phyloP scores from a whole-genome alignment of 2,888 invertebrate species.

The Emmelina monodactyla region DNA sequence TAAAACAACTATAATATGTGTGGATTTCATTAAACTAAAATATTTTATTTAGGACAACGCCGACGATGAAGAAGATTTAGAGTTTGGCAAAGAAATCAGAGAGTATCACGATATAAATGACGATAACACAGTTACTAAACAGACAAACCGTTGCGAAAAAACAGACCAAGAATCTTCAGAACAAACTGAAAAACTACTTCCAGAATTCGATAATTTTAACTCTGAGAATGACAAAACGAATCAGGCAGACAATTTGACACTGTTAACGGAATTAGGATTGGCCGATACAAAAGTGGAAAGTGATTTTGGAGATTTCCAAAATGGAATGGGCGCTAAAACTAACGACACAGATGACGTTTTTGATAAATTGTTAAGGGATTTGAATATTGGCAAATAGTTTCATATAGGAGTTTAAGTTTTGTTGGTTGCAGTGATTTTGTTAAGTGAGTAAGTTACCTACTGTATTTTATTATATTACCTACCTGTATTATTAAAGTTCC shows the following conservation, averaged over 20 bases:
- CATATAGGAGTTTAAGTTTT: not conserved
- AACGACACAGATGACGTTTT: slow-evolving; percentile 43
- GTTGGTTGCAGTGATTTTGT: too few species aligned
- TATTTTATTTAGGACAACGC: slow-evolving; percentile 37
- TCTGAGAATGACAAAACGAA: slow-evolving; percentile 15
- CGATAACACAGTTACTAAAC: slow-evolving; percentile 41
- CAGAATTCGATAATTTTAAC: slow-evolving; percentile 30
- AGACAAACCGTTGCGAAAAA: slow-evolving; percentile 34
- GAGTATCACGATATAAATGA: slow-evolving; percentile 53
- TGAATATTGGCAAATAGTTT: slow-evolving; percentile 32
- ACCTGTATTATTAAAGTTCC: too few species aligned
- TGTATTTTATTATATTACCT: too few species aligned
- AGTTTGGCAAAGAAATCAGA: slow-evolving; percentile 52
- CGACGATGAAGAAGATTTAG: slow-evolving; percentile 65
- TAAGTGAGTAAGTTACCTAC: too few species aligned
- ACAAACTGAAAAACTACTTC: slow-evolving; percentile 40
- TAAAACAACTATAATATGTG: slow-evolving; percentile 1
- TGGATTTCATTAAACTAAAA: not conserved
- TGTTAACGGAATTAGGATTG: slow-evolving; percentile 66
- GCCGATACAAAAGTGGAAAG: slow-evolving; percentile 44
- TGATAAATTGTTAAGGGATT: slow-evolving; percentile 47
- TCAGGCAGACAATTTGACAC: slow-evolving; percentile 35
- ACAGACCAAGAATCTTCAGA: slow-evolving; percentile 43
- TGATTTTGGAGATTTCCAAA: slow-evolving; percentile 52
- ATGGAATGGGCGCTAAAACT: slow-evolving; percentile 34